A percentile compares a stretch with the other conserved stretches of the same genome.
Conservation (phyloP, 2,797 vertebrate genomes). For the Emydoidea blandingii region DNA sequence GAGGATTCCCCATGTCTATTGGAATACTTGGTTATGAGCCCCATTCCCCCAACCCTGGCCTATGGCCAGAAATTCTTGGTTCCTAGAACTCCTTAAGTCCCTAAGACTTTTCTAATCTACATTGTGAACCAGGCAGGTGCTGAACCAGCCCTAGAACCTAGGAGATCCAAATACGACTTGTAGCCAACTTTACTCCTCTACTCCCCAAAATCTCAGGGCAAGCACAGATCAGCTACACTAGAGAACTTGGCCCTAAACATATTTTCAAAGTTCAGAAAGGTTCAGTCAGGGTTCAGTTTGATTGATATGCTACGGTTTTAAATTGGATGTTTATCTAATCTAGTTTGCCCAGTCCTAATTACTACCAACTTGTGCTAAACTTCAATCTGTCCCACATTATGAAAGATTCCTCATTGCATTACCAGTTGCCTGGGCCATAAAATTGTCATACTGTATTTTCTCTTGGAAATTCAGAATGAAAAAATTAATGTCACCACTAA, state of each 20-base stretch:
- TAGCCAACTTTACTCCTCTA: not conserved
- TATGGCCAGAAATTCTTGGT: not conserved
- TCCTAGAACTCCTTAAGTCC: not conserved
- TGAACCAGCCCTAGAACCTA: not conserved
- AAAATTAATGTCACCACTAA: not conserved
- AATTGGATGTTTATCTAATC: not conserved
- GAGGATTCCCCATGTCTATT: not conserved
- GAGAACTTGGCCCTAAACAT: not conserved
- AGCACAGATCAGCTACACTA: not conserved
- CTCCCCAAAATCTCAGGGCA: not conserved
- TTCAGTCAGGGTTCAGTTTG: not conserved
- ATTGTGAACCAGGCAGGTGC: not conserved
- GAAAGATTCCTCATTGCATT: not conserved
- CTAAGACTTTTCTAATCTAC: not conserved
- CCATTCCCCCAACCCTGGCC: not conserved
- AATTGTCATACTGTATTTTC: not conserved
- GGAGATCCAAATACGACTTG: not conserved
- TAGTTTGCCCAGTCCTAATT: not conserved
- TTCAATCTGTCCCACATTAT: not conserved
- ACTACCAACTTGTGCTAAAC: not conserved
- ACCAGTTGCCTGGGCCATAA: not conserved
- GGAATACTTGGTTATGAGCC: not conserved
- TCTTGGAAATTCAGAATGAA: not conserved
- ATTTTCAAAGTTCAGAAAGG: not conserved
- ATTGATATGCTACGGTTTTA: not conserved